Evolutionary conservation across 1,140 invertebrate genomes (phyloP).

Genomic region (Leptonema lineaticorne): DNA sequence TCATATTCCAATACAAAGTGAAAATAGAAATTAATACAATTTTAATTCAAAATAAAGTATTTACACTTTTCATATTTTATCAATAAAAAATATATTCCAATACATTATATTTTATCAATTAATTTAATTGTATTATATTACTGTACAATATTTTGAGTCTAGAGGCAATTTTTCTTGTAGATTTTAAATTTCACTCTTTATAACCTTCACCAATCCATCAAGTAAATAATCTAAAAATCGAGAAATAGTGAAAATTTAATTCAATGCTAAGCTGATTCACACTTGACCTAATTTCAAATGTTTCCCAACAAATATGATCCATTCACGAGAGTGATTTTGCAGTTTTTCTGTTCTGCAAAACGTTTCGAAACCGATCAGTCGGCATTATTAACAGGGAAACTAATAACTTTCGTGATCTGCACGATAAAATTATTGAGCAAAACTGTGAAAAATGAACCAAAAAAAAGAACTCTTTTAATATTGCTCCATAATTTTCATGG

Average conservation of each 20-base stretch:
- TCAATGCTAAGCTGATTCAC: slow-evolving; percentile 1
- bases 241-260: slow-evolving; percentile 7
- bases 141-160: too few relatives aligned
- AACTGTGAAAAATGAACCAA: slow-evolving; percentile 24
- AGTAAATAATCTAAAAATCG: background rate
- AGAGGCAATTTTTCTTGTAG: too few relatives aligned
- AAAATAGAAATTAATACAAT: too few relatives aligned
- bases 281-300: slow-evolving; percentile 23
- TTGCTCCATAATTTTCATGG: slow-evolving; percentile 2
- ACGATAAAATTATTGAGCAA: slow-evolving; percentile 11
- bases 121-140: too few relatives aligned
- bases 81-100: too few relatives aligned
- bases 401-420: slow-evolving; percentile 3
- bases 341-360: slow-evolving; percentile 26
- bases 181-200: too few relatives aligned
- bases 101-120: too few relatives aligned
- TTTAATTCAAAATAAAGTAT: too few relatives aligned
- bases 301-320: slow-evolving; percentile 3
- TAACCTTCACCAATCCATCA: background rate
- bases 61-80: too few relatives aligned
- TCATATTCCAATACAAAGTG: too few relatives aligned
- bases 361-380: slow-evolving; percentile 12
- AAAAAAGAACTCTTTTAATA: background rate
- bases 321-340: slow-evolving; percentile 22
- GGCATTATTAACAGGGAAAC: background rate